Conservation (phyloP, 2,113 vertebrate species). For the Gopherus flavomarginatus region DNA sequence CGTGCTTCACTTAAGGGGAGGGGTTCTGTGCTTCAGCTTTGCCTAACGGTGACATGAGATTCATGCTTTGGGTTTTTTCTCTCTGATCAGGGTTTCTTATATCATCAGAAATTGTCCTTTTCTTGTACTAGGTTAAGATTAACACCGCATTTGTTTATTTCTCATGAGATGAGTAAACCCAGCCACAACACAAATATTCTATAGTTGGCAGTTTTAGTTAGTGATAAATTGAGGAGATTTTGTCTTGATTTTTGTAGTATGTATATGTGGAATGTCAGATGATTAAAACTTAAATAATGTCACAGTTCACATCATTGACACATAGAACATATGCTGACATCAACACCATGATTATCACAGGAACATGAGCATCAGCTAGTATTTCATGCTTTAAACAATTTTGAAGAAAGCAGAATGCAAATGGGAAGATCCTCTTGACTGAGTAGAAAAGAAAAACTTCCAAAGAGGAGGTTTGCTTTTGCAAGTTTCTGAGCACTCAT, state of each 20-base stretch:
- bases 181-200: background rate
- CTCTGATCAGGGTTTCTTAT: background rate
- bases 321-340: background rate
- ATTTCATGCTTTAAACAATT: background rate
- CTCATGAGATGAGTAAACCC: background rate
- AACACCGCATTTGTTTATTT: background rate
- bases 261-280: background rate
- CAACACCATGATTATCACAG: background rate
- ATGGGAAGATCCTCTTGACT: background rate
- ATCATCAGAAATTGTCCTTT: background rate
- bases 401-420: background rate
- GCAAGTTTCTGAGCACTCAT: background rate
- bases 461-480: background rate
- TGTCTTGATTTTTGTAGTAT: background rate
- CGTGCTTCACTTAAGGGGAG: background rate
- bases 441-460: background rate
- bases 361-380: background rate
- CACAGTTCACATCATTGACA: background rate
- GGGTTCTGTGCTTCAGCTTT: background rate
- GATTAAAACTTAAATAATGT: background rate
- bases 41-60: background rate
- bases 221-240: background rate
- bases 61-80: background rate
- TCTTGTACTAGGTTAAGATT: background rate
- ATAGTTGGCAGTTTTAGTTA: background rate